These are phyloP conservation scores for Ciconia maguari DNA, from an alignment of 2,113 vertebrate genomes.

Conservation along the genomic window DNA sequence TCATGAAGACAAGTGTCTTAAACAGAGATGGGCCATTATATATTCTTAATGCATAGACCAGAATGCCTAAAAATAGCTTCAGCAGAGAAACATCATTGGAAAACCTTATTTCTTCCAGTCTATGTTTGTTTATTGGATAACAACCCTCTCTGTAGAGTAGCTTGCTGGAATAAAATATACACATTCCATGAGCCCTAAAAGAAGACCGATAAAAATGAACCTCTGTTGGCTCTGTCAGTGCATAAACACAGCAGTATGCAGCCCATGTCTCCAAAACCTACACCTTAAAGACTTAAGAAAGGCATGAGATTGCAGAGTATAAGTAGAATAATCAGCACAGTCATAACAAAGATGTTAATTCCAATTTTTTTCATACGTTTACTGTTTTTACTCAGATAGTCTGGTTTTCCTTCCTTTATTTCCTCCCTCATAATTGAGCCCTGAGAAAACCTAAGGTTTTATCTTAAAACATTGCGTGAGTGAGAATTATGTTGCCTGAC, in stretches of 20 bases:
- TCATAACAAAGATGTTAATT: neutral
- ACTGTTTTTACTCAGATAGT: neutral
- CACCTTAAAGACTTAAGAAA: neutral
- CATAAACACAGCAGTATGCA: neutral
- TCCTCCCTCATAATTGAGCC: neutral
- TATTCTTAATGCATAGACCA: neutral
- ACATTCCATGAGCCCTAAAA: neutral
- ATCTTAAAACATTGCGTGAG: neutral
- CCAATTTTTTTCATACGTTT: neutral
- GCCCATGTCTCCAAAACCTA: neutral
- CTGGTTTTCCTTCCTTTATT: neutral
- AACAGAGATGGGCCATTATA: neutral
- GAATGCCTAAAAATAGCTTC: neutral
- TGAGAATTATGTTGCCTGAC: neutral
- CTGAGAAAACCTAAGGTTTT: neutral
- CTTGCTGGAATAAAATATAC: conserved; percentile 1
- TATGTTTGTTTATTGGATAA: neutral
- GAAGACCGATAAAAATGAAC: neutral
- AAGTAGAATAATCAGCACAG: neutral
- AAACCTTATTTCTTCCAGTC: neutral
- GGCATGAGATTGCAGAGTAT: neutral
- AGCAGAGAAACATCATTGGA: neutral
- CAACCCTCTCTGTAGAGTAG: neutral
- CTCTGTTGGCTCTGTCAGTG: neutral
- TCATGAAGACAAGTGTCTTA: neutral